These are phyloP conservation scores for Patella ulyssiponensis DNA, from an alignment of 2,888 invertebrate genomes.

Conservation along the genomic window DNA sequence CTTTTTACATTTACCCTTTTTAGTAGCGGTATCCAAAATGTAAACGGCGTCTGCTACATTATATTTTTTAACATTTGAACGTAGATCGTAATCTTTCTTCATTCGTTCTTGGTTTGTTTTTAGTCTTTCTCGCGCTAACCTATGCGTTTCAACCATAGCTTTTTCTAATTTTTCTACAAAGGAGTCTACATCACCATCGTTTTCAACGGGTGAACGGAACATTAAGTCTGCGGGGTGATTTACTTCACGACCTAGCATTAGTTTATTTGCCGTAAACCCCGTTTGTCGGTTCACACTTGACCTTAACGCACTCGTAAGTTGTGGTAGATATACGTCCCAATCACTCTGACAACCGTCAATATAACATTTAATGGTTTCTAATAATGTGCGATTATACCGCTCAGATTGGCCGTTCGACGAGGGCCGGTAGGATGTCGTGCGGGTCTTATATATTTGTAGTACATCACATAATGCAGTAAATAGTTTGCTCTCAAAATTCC, in stretches of 20 bases:
- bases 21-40: conserved; percentile 8
- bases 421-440: not conserved
- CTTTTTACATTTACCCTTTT: conserved; percentile 25
- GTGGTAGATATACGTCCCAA: conserved; percentile 30
- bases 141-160: not conserved
- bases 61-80: not conserved
- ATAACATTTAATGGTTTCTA: not conserved
- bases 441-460: not conserved
- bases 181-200: no score
- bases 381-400: conserved; percentile 16
- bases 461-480: not conserved
- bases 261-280: conserved; percentile 31
- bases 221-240: no score
- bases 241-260: conserved; percentile 36
- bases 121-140: conserved; percentile 2
- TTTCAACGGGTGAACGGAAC: no score
- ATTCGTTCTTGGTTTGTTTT: not conserved
- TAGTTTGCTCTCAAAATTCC: no score
- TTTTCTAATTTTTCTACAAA: not conserved
- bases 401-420: conserved; percentile 15
- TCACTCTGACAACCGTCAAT: conserved; percentile 7
- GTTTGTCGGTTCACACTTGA: conserved; percentile 31
- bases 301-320: conserved; percentile 30
- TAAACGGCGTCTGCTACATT: not conserved
- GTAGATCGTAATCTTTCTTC: conserved; percentile 11